Conservation (phyloP, 2,888 invertebrate genomes). For the Chromoteleia sp. region DNA sequence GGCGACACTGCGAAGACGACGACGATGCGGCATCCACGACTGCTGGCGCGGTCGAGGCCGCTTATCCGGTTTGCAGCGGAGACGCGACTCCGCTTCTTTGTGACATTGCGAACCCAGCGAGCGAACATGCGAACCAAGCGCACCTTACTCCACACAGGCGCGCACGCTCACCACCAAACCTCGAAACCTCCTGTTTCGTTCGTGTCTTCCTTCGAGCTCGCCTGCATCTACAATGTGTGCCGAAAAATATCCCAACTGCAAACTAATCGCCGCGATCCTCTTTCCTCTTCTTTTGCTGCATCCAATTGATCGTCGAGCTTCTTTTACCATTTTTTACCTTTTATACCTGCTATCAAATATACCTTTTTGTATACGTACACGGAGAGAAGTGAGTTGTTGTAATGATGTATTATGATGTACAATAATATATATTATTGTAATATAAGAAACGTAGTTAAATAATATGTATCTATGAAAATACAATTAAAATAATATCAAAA, state of each 20-base stretch:
- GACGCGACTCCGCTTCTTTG: constrained; percentile 72
- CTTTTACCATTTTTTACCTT: background rate
- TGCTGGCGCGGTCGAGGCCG: constrained; percentile 61
- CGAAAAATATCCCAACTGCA: constrained; percentile 26
- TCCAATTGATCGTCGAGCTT: too few species aligned
- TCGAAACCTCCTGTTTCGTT: constrained; percentile 41
- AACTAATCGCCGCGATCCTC: constrained; percentile 41
- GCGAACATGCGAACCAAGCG: constrained; percentile 45
- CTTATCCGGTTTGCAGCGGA: constrained; percentile 63
- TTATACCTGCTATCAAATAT: background rate
- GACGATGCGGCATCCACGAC: constrained; percentile 69
- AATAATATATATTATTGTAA: too few species aligned
- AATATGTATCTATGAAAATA: too few species aligned
- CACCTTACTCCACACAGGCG: constrained; percentile 69
- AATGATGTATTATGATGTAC: too few species aligned
- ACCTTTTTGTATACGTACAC: too few species aligned
- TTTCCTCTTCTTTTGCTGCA: background rate
- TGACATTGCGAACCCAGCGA: constrained; percentile 75
- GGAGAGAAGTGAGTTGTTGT: too few species aligned
- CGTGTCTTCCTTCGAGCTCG: constrained; percentile 8
- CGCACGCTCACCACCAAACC: constrained; percentile 42
- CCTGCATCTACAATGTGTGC: constrained; percentile 44
- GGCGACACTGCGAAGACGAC: constrained; percentile 67
- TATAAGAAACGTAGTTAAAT: too few species aligned
- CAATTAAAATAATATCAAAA: too few species aligned